Evolutionary conservation across 2,113 vertebrate genomes (phyloP).

Genomic region (Zingel zingel): DNA sequence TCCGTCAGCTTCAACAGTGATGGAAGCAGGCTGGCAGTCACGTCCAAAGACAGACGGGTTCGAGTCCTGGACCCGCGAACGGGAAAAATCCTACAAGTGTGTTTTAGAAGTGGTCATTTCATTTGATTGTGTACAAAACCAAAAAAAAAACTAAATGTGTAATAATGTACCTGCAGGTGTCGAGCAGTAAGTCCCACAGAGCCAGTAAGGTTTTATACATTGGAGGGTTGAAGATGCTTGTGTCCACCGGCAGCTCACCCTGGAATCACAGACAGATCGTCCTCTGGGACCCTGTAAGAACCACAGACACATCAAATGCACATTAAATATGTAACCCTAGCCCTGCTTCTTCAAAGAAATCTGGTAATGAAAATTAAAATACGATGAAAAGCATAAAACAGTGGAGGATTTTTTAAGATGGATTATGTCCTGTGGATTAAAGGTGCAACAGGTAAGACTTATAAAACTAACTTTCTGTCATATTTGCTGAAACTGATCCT

Average conservation of each 20-base stretch:
- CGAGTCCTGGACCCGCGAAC: conserved; percentile 89
- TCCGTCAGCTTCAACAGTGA: conserved; percentile 93
- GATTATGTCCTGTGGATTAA: too few species aligned
- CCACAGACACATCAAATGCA: not conserved
- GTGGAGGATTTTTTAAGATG: too few species aligned
- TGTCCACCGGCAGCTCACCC: conserved; percentile 91
- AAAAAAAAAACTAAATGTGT: not conserved
- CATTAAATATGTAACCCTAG: too few species aligned
- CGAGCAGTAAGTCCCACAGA: conserved; percentile 84
- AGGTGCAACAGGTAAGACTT: too few species aligned
- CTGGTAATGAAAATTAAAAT: too few species aligned
- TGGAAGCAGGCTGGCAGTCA: conserved; percentile 90
- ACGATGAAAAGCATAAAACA: too few species aligned
- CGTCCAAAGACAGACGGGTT: conserved; percentile 91
- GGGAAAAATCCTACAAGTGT: conserved; percentile 88
- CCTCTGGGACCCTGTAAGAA: conserved; percentile 91
- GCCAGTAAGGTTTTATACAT: conserved; percentile 92
- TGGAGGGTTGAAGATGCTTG: conserved; percentile 88
- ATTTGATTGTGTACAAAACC: not conserved
- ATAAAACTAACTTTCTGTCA: too few species aligned
- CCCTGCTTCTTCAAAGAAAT: too few species aligned
- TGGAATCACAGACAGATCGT: conserved; percentile 96
- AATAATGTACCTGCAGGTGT: conserved; percentile 81
- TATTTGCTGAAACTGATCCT: too few species aligned
- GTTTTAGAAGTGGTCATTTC: not conserved